These are phyloP conservation scores for Mesoligia furuncula DNA, from an alignment of 2,888 invertebrate genomes.

Conservation along the genomic window DNA sequence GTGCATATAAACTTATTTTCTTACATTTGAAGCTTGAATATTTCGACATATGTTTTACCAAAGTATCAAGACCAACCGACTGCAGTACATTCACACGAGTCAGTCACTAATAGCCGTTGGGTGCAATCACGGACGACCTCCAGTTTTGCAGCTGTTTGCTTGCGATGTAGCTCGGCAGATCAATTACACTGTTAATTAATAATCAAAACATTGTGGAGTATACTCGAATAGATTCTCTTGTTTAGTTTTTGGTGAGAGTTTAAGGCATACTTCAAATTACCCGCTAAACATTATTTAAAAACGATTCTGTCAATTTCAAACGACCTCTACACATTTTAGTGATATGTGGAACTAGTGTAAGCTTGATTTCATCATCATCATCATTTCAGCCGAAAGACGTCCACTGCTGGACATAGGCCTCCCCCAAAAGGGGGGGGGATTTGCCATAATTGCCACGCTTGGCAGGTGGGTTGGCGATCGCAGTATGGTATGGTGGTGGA, in stretches of 20 bases:
- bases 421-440: no score
- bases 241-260: background rate
- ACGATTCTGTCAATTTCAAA: background rate
- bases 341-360: background rate
- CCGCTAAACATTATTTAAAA: background rate
- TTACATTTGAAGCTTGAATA: background rate
- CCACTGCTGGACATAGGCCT: no score
- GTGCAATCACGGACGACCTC: slow-evolving; percentile 82
- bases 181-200: slow-evolving; percentile 68
- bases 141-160: slow-evolving; percentile 68
- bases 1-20: background rate
- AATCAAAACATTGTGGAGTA: slow-evolving; percentile 52
- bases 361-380: no score
- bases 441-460: no score
- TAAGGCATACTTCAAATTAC: background rate
- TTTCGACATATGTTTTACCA: background rate
- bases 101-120: slow-evolving; percentile 80
- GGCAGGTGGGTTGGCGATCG: no score
- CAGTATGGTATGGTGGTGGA: no score
- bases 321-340: background rate
- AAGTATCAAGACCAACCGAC: slow-evolving; percentile 63
- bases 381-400: no score
- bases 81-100: slow-evolving; percentile 78
- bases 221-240: background rate
- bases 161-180: slow-evolving; percentile 68